Percentiles rank a stretch among this genome's conserved stretches.
Evolutionary conservation across 1,140 invertebrate species (phyloP).

Genomic region (Scaptomyza hsui): DNA sequence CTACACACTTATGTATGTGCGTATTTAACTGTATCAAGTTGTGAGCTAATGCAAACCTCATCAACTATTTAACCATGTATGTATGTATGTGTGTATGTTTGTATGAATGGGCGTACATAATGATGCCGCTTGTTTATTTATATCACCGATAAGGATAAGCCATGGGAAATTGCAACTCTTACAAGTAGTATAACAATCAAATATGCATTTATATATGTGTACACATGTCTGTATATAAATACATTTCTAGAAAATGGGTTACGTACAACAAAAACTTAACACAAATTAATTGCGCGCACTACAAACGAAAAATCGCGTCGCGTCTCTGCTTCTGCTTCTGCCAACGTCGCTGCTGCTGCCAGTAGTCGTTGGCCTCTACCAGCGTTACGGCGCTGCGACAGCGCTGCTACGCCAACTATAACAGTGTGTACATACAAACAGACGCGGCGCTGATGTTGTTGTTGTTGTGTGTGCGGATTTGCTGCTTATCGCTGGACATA

Average conservation of each 20-base stretch:
- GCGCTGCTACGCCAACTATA: slow-evolving; percentile 31
- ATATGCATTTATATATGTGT: slow-evolving; percentile 11
- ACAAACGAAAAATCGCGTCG: slow-evolving; percentile 37
- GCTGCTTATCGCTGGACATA: slow-evolving; percentile 59
- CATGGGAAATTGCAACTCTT: slow-evolving; percentile 32
- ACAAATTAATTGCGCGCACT: slow-evolving; percentile 69
- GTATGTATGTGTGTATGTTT: neutral
- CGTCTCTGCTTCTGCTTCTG: slow-evolving; percentile 14
- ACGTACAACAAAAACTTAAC: slow-evolving; percentile 37
- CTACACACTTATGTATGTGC: slow-evolving; percentile 10
- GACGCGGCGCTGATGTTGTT: slow-evolving; percentile 14
- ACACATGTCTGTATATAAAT: slow-evolving; percentile 27
- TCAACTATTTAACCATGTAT: neutral
- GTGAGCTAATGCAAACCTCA: slow-evolving; percentile 29
- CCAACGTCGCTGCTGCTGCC: slow-evolving; percentile 5
- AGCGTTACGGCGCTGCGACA: slow-evolving; percentile 4
- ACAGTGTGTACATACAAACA: slow-evolving; percentile 13
- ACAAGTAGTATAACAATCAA: neutral
- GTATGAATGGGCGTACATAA: slow-evolving; percentile 2
- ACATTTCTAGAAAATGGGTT: slow-evolving; percentile 50
- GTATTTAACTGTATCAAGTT: slow-evolving; percentile 8
- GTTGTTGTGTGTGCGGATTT: slow-evolving; percentile 40
- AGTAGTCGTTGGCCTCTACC: slow-evolving; percentile 25
- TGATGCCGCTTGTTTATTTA: slow-evolving; percentile 36
- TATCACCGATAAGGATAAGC: slow-evolving; percentile 43